Percentiles rank a stretch among this genome's conserved stretches.
Evolutionary conservation across 2,888 invertebrate genomes (phyloP).

Genomic region (Schizotus pectinicornis): DNA sequence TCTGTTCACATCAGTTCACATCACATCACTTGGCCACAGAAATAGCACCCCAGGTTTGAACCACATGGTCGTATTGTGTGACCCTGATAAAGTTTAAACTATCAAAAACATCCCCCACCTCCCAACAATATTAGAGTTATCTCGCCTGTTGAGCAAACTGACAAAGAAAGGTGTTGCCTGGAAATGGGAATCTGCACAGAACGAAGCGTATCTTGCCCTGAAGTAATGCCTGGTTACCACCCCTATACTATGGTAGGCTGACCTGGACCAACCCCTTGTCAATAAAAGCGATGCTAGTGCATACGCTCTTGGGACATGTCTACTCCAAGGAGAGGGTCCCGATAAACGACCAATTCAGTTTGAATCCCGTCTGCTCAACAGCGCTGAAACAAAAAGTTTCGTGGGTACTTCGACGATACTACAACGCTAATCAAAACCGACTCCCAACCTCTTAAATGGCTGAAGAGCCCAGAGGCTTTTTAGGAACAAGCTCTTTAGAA

Average conservation of each 20-base stretch:
- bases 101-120: constrained; percentile 15
- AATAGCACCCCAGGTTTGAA: no score
- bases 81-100: constrained; percentile 34
- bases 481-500: no score
- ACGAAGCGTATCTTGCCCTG: constrained; percentile 27
- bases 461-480: no score
- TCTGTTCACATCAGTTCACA: no score
- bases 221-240: constrained; percentile 33
- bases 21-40: no score
- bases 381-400: no score
- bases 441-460: no score
- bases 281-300: constrained; percentile 41
- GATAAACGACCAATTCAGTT: constrained; percentile 40
- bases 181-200: constrained; percentile 15
- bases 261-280: no score
- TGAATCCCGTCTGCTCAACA: constrained; percentile 39
- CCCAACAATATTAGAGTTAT: constrained; percentile 30
- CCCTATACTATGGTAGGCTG: constrained; percentile 36
- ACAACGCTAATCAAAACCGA: no score
- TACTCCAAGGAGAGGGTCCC: no score
- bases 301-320: constrained; percentile 34
- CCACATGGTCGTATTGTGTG: no score
- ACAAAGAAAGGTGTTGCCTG: constrained; percentile 7
- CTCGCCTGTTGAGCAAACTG: constrained; percentile 8
- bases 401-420: no score